Conservation (phyloP, 2,888 invertebrate species). For the Venustoraphidia nigricollis region DNA sequence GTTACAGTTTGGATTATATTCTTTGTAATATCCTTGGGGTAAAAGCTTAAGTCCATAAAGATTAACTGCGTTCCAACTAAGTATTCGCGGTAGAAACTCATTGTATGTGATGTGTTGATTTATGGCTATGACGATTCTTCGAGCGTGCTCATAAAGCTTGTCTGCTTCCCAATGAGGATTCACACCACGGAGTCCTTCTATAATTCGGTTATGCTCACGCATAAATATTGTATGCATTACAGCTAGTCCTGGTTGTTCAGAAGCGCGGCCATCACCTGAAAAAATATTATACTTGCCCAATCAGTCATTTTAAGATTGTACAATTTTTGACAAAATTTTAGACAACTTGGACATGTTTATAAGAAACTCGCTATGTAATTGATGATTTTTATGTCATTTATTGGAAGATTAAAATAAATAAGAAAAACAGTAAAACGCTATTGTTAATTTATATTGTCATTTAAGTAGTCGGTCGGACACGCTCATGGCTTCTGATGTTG, state of each 20-base stretch:
- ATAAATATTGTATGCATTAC: slow-evolving; percentile 79
- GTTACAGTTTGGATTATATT: slow-evolving; percentile 78
- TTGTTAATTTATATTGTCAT: too few relatives aligned
- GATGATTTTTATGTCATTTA: too few relatives aligned
- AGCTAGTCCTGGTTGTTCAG: slow-evolving; percentile 82
- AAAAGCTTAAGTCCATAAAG: slow-evolving; percentile 73
- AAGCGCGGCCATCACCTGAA: slow-evolving; percentile 71
- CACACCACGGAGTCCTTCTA: slow-evolving; percentile 57
- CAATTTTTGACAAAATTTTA: too few relatives aligned
- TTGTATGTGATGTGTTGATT: slow-evolving; percentile 73
- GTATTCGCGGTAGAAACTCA: slow-evolving; percentile 77
- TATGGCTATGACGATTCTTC: slow-evolving; percentile 63
- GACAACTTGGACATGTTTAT: too few relatives aligned
- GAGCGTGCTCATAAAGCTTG: slow-evolving; percentile 63
- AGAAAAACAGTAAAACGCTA: too few relatives aligned
- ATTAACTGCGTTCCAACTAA: slow-evolving; percentile 81
- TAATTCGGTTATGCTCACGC: slow-evolving; percentile 79
- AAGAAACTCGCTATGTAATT: too few relatives aligned
- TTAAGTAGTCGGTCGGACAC: too few relatives aligned
- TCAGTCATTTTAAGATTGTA: too few relatives aligned
- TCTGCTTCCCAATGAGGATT: slow-evolving; percentile 87
- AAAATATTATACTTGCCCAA: too few relatives aligned
- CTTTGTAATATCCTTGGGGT: slow-evolving; percentile 74
- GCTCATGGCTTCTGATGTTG: too few relatives aligned
- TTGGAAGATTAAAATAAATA: too few relatives aligned